A percentile compares a stretch with the other conserved stretches of the same genome.
Evolutionary conservation across 2,113 vertebrate genomes (phyloP).

Genomic region (Okapia johnstoni): DNA sequence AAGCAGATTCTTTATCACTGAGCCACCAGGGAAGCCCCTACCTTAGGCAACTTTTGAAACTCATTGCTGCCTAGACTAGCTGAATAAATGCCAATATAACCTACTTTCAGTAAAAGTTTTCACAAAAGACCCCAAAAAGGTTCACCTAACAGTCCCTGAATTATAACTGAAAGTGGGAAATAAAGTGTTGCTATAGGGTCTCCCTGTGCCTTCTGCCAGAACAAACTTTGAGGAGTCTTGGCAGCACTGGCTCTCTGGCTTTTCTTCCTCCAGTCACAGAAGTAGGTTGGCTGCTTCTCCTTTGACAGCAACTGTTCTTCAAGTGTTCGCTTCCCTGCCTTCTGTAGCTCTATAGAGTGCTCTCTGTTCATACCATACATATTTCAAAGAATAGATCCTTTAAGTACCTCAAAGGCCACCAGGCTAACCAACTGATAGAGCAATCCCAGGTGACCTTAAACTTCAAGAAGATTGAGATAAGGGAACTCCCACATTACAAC

Average conservation of each 20-base stretch:
- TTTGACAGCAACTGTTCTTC: background rate
- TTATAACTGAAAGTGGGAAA: background rate
- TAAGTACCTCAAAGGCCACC: background rate
- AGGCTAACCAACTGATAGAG: background rate
- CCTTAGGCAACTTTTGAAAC: background rate
- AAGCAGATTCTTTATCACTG: background rate
- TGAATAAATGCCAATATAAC: background rate
- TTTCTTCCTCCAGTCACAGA: background rate
- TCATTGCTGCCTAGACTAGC: background rate
- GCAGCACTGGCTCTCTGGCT: background rate
- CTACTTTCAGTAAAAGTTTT: background rate
- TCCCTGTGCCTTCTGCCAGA: background rate
- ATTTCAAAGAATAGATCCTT: background rate
- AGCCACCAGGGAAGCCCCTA: background rate
- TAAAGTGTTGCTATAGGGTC: background rate
- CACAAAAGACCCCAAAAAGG: background rate
- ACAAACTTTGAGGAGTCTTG: background rate
- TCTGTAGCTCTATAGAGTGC: background rate
- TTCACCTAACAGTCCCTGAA: background rate
- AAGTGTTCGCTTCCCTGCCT: background rate
- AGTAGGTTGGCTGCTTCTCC: background rate
- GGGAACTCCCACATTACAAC: background rate
- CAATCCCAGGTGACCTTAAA: background rate
- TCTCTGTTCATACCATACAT: background rate
- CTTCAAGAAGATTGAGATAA: background rate